Evolutionary conservation across 1,140 invertebrate species (phyloP), one percentile per base, ranked within the genome.

Genomic region (Bathynomus jamesi): DNA sequence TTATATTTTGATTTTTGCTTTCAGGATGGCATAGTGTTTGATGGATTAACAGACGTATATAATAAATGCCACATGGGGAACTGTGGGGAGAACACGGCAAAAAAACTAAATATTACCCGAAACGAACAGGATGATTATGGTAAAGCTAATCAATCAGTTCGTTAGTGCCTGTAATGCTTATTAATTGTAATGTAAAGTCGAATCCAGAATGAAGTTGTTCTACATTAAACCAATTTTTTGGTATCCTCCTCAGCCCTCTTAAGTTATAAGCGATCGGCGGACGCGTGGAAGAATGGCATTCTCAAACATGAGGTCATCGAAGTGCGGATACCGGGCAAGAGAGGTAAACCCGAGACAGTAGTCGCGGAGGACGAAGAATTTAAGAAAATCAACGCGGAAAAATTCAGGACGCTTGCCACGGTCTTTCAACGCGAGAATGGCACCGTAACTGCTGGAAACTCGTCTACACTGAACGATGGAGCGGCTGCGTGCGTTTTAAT

Each of bases 51-150:
- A 62, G 97, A 99, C 87, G 96, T 96, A 2, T 99, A 99, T 81
- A 94, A 98, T 80, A 93, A 97, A 83, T 90, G 93, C 79, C 97
- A 99, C 78, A 99, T 99, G 98, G 98, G 97, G 17, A 93, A 93
- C 79, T 99, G 97, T 87, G 96, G 92, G 25, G 98, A 99, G 83
- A 97, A 96, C 80, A 98, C 95, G 3, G 95, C 96, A 0, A 95
- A 96, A 81, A 97, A 96, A 82, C 82, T 93, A 60, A 84, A 86
- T 60, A 95, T 99, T 24, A 86, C 87, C 4, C 87, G 96, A 68
- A 83, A 92, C 80, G 86, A 96, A 68, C 98, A 99, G 83, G 98
- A 99, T 85, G 91, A 94, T 21, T 99, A 90, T 86, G 97, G 95
- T 5, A 90, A 98, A n/a, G n/a, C n/a, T n/a, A n/a, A n/a, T n/a